These are phyloP conservation scores for Phoebastria nigripes DNA, from an alignment of 2,797 vertebrate species.

Conservation along the genomic window DNA sequence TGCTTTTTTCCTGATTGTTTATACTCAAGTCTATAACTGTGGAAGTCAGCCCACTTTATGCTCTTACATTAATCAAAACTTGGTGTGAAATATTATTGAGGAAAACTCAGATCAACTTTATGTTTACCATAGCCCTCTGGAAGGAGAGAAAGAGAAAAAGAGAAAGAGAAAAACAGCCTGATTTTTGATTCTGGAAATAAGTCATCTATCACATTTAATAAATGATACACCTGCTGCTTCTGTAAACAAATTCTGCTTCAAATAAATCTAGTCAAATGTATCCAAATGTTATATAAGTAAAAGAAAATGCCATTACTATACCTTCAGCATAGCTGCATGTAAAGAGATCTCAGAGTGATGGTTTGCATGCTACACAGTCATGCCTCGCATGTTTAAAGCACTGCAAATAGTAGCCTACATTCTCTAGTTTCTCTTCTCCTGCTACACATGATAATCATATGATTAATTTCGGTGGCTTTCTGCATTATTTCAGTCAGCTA, in stretches of 20 bases:
- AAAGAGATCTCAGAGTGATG: conserved; percentile 62
- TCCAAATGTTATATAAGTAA: conserved; percentile 1
- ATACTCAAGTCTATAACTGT: background rate
- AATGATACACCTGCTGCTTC: background rate
- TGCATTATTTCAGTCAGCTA: conserved; percentile 76
- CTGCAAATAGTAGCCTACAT: conserved; percentile 59
- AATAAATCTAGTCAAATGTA: conserved; percentile 2
- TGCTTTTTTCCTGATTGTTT: background rate
- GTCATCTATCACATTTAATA: background rate
- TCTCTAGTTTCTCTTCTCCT: conserved; percentile 55
- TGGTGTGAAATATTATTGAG: conserved; percentile 1
- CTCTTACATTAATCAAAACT: conserved; percentile 17
- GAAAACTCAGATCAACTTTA: conserved; percentile 39
- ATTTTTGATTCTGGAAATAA: conserved; percentile 37
- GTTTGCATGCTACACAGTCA: conserved; percentile 39
- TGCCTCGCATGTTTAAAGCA: conserved; percentile 56
- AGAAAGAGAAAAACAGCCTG: conserved; percentile 42
- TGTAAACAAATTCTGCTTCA: conserved; percentile 4
- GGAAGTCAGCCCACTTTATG: background rate
- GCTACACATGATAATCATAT: conserved; percentile 78
- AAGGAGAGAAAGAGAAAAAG: conserved; percentile 47
- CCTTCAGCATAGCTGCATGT: conserved; percentile 61
- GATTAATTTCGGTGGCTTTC: conserved; percentile 75
- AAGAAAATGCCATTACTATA: conserved; percentile 52
- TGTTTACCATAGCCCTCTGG: conserved; percentile 39